Evolutionary conservation across 2,888 invertebrate genomes (phyloP).

Genomic region (Caenorhabditis sulstoni): DNA sequence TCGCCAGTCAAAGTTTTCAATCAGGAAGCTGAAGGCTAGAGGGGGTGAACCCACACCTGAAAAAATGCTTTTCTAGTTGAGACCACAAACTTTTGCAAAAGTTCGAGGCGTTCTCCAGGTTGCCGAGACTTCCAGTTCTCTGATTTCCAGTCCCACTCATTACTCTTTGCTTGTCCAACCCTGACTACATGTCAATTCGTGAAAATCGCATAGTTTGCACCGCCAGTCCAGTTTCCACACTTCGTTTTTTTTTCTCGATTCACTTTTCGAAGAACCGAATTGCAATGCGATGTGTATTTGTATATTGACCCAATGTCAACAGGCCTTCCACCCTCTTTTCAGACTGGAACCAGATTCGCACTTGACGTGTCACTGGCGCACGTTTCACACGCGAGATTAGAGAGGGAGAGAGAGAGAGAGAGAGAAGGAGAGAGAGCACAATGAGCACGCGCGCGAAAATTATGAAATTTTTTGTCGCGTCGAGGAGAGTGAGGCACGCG

Average conservation of each 20-base stretch:
- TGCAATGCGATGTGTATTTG: conserved; percentile 34
- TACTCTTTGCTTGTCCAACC: no score
- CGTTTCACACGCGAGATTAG: conserved; percentile 50
- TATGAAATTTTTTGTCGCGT: conserved; percentile 31
- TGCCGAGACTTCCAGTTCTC: no score
- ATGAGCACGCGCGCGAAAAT: conserved; percentile 31
- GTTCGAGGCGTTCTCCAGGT: no score
- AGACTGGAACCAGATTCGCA: conserved; percentile 26
- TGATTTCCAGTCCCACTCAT: no score
- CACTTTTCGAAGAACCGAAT: conserved; percentile 14
- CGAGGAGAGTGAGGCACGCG: conserved; percentile 22
- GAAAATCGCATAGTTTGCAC: background rate
- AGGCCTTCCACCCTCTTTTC: conserved; percentile 13
- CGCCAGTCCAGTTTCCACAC: background rate
- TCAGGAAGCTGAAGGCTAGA: no score
- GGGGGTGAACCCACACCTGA: no score
- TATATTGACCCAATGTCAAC: conserved; percentile 59
- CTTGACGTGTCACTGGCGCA: conserved; percentile 48
- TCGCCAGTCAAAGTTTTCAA: no score
- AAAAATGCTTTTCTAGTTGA: no score
- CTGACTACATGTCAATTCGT: background rate
- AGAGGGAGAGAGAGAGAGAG: no score
- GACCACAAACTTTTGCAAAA: background rate
- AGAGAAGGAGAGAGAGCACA: no score
- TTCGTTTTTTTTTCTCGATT: background rate